Base-by-base conservation (phyloP, 1,140 invertebrate species). In the Euschistus heros region DNA sequence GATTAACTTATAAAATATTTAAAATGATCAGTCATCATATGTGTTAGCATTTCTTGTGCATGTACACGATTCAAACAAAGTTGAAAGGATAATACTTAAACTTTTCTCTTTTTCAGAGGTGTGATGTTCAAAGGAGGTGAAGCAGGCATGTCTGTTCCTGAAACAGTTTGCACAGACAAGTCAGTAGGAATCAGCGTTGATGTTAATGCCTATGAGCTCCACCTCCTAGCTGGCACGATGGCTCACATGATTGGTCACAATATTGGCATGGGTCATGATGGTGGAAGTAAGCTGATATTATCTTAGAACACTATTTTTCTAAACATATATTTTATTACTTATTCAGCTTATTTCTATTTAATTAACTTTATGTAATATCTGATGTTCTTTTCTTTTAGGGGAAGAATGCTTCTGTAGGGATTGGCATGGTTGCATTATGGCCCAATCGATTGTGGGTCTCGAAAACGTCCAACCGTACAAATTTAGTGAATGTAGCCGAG, bases 231-330 rank as follows among this genome's bases (percentile, higher is more conserved):
- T 2, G 91, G 90, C 13, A 93, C 92, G 17, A 87, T 97, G 85
- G 90, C 92, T 14, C 94, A 97, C 74, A 95, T 96, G 92, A 92
- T 96, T 70, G 93, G 94, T 18, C 94, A 98, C 72, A 97, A 95
- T 75, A 87, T 98, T 68, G 94, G 94, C 73, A 91, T 95, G 87
- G 85, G 84, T 2, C 94, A 98, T 77, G 94, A 97, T 75, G 89
- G 93, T 71, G 87, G 86, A 64, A 80, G 89, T 83, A 79, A 86
- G 81, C 80, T 18, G 22, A 33, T 26, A 3, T 61, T 59, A 27
- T 18, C 10, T 55, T 55, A 55, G 8, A 18, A 8, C 52, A 10
- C 42, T 44, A 10, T 7, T 44, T 44, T 44, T 44, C 17, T 44
- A 44, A 44, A 44, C 7, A 44, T 44, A 10, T 44, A 44, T 44